Evolutionary conservation across 2,113 vertebrate species (phyloP), one percentile per base, ranked within the genome.

Genomic region (Spea multiplicata): DNA sequence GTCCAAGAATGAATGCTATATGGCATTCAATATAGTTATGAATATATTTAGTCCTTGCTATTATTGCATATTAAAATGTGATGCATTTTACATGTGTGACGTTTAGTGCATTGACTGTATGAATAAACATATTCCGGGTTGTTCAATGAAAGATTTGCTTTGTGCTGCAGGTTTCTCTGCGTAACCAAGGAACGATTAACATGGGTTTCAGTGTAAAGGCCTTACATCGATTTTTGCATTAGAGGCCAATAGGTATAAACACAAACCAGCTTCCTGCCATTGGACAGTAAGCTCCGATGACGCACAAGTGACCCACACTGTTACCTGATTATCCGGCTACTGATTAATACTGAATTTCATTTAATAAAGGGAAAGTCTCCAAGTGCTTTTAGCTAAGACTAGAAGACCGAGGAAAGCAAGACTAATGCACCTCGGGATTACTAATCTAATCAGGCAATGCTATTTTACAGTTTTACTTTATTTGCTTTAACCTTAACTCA

Each of bases 211-310:
- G 10, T 64, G 47, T 48, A 74, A 74, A 44, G 5, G 16, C 0
- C 73, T 59, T 64, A 16, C 52, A 66, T 65, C 65, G 47, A 52
- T 50, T 52, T 74, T 7, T 50, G 48, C 59, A 74, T 44, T 66
- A 66, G 17, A 65, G 48, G 49, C 65, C 55, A 61, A 6, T n/a
- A 73, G 73, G 55, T 65, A 16, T 52, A 66, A 65, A 50, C 17
- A 66, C 14, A 5, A 73, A 61, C 30, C 7, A 44, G 62, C 12
- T 59, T 50, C 61, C 5, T 66, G n/a, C 66, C n/a, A 46, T 44
- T 66, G 48, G 73, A 5, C 13, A 44, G 17, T 6, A 52, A 6
- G 17, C 62, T 44, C 17, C 44, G 61, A 50, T 74, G 73, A 74
- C 73, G 73, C 73, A 74, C 46, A 74, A 44, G 16, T 14, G 6